Conservation (phyloP, 2,888 invertebrate species). For the Neuroscelio doddi region DNA sequence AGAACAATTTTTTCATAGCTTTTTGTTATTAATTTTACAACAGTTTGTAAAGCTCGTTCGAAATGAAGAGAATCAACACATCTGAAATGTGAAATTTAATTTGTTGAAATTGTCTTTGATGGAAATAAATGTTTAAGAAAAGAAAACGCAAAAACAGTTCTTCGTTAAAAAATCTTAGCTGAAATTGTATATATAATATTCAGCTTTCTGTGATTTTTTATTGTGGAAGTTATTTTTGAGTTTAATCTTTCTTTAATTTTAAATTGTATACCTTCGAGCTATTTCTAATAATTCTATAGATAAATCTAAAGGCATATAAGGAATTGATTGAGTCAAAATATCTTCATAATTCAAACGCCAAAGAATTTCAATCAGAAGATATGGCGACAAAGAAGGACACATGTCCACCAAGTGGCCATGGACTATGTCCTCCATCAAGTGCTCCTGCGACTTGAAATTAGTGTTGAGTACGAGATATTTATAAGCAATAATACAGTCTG, state of each 20-base stretch:
- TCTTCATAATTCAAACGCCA: slow-evolving; percentile 60
- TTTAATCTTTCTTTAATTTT: neutral
- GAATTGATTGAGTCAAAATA: slow-evolving; percentile 57
- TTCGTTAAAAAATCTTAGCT: no score
- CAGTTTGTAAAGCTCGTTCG: slow-evolving; percentile 47
- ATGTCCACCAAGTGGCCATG: slow-evolving; percentile 62
- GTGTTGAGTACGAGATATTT: slow-evolving; percentile 64
- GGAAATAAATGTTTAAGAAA: no score
- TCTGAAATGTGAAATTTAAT: slow-evolving; percentile 41
- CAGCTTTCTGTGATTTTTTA: neutral
- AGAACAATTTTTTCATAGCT: slow-evolving; percentile 53
- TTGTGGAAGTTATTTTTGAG: no score
- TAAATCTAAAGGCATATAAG: slow-evolving; percentile 62
- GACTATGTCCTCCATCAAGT: slow-evolving; percentile 58
- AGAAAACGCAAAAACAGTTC: no score
- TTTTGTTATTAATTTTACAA: slow-evolving; percentile 45
- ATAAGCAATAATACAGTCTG: slow-evolving; percentile 37
- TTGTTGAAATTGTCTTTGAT: no score
- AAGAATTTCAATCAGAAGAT: slow-evolving; percentile 61
- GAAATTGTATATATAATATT: no score
- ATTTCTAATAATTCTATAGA: slow-evolving; percentile 58
- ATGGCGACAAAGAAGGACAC: slow-evolving; percentile 63
- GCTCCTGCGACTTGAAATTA: slow-evolving; percentile 57
- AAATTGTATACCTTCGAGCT: slow-evolving; percentile 38
- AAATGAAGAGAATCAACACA: slow-evolving; percentile 55